Evolutionary conservation across 2,797 vertebrate species (phyloP).

Genomic region (Bovichtus diacanthus): DNA sequence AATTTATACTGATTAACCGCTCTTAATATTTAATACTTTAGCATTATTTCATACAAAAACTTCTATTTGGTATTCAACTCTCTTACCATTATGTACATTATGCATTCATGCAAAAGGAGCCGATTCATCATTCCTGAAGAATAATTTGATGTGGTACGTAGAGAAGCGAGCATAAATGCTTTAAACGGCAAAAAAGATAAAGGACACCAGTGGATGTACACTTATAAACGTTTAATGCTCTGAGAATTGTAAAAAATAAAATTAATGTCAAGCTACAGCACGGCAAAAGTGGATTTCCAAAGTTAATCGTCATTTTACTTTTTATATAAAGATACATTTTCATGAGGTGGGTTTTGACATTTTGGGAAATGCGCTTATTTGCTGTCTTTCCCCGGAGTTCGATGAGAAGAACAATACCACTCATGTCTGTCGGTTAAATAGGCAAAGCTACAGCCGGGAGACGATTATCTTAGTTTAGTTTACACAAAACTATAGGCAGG

Average conservation of each 20-base stretch:
- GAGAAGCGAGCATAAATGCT: not conserved
- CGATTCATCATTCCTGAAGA: conserved; percentile 33
- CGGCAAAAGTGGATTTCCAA: conserved; percentile 38
- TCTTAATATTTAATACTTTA: not conserved
- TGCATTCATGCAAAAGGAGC: conserved; percentile 18
- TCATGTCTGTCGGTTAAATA: not conserved
- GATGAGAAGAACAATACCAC: not conserved
- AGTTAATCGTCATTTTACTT: conserved; percentile 27
- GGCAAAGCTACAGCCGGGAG: not conserved
- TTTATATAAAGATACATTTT: conserved; percentile 44
- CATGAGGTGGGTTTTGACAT: conserved; percentile 32
- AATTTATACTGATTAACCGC: not conserved
- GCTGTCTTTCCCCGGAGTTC: not conserved
- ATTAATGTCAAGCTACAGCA: not conserved
- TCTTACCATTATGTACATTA: conserved; percentile 8
- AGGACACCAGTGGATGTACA: conserved; percentile 6
- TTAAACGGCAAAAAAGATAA: conserved; percentile 8
- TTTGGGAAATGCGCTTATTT: not conserved
- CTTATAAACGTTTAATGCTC: conserved; percentile 2
- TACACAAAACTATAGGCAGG: too few relatives aligned
- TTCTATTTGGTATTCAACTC: conserved; percentile 2
- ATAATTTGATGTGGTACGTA: conserved; percentile 2
- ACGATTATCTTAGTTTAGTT: not conserved
- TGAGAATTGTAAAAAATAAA: not conserved
- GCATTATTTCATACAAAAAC: conserved; percentile 1